These are phyloP conservation scores for Drosophila bocki DNA, from an alignment of 1,140 invertebrate species.

Conservation along the genomic window DNA sequence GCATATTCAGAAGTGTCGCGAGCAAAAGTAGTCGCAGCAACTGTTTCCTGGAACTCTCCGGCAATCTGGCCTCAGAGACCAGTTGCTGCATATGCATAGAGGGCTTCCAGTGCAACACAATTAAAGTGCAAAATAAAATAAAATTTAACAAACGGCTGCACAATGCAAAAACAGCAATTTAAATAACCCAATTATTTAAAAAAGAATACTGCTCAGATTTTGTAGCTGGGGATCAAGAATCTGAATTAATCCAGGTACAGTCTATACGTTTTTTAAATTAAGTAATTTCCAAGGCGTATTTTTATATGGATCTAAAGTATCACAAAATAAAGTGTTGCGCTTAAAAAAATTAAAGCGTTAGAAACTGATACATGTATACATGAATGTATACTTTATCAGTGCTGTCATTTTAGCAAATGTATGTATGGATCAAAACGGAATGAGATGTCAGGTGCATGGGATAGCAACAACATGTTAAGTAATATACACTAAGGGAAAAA, in stretches of 20 bases:
- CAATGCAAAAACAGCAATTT: constrained; percentile 15
- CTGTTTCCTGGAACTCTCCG: constrained; percentile 7
- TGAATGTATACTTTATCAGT: not conserved
- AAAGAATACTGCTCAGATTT: not conserved
- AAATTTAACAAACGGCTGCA: constrained; percentile 16
- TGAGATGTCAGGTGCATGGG: not conserved
- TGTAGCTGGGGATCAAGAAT: not conserved
- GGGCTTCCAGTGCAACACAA: constrained; percentile 45
- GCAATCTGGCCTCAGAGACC: not conserved
- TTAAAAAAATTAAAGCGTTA: not conserved
- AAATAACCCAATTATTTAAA: constrained; percentile 14
- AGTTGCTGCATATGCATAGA: constrained; percentile 35
- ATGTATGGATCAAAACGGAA: not conserved
- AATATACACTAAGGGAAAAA: not conserved
- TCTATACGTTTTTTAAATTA: not conserved
- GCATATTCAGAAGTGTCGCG: constrained; percentile 41
- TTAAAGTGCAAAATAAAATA: constrained; percentile 1
- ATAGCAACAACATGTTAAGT: not conserved
- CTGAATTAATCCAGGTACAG: not conserved
- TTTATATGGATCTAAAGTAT: not conserved
- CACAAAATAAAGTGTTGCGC: not conserved
- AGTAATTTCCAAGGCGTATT: not conserved
- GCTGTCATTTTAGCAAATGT: not conserved
- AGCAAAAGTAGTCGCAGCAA: constrained; percentile 44
- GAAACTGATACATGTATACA: not conserved